Conservation (phyloP, 2,888 invertebrate genomes). For the Drosophila gaucha region DNA sequence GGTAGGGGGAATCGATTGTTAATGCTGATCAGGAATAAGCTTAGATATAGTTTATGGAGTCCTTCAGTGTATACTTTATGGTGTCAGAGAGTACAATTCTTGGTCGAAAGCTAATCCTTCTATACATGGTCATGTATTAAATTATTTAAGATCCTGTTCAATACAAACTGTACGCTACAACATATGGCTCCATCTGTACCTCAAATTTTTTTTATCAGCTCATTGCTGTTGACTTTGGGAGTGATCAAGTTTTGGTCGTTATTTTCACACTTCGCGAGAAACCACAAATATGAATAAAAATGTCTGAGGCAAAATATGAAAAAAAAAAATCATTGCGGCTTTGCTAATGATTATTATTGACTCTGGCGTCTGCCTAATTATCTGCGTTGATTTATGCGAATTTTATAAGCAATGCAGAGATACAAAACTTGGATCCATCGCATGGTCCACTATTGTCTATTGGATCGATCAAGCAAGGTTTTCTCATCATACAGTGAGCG, state of each 20-base stretch:
- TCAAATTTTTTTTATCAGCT: neutral
- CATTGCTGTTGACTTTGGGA: neutral
- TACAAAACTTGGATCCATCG: constrained; percentile 5
- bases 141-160: neutral
- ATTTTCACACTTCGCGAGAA: constrained; percentile 49
- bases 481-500: constrained; percentile 2
- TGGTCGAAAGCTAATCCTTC: too few relatives aligned
- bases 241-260: constrained; percentile 32
- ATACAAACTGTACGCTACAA: neutral
- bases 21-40: too few relatives aligned
- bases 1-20: too few relatives aligned
- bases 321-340: constrained; percentile 19
- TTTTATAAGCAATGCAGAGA: constrained; percentile 58
- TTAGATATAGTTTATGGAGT: too few relatives aligned
- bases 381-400: constrained; percentile 77
- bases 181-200: neutral
- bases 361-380: constrained; percentile 61
- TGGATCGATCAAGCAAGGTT: constrained; percentile 7
- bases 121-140: too few relatives aligned
- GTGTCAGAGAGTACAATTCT: too few relatives aligned
- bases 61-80: too few relatives aligned
- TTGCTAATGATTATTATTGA: constrained; percentile 47
- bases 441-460: constrained; percentile 28
- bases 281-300: constrained; percentile 25
- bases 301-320: neutral